Evolutionary conservation across 2,113 vertebrate species (phyloP), one percentile per base, ranked within the genome.

Genomic region (Columbina picui): DNA sequence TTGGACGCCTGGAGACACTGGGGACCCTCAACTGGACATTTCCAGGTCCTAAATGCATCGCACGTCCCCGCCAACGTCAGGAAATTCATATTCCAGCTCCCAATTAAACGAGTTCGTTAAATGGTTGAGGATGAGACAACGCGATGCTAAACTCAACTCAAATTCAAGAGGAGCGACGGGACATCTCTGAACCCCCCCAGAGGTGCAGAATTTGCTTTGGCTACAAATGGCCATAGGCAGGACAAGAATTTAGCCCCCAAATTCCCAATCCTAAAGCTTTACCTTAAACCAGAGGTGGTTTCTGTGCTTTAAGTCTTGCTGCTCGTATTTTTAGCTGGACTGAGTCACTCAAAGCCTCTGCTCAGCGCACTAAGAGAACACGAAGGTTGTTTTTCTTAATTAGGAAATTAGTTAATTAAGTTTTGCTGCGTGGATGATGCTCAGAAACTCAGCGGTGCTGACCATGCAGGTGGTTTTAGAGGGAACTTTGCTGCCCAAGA

Each of bases 1-100:
- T 7, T 12, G 5, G 55, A 4, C 0, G 0, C 7, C 38, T 4
- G 1, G 19, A 5, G 49, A 38, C 1, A n/a, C 65, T 3, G 7
- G 0, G 65, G 1, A 2, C 14, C 45, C 87, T 50, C 47, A 30
- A 45, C 59, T 30, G 12, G 67, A 8, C 5, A 0, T 6, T 29
- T 17, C 67, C 55, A 16, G 68, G 20, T 32, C 41, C 41, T 4
- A 8, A 4, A 3, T 64, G 57, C 50, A 45, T 45, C 17, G 43
- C 43, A 45, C 43, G 18, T 19, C 43, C 43, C 43, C 43, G 43
- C 17, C 43, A 8, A 17, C 55, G 1, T 4, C 1, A 15, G 18
- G 59, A 34, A 64, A 60, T 52, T 4, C 7, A 1, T 7, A 3
- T 3, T 3, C 6, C 27, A 15, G 36, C 43, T 73, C 39, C 34